These are phyloP conservation scores for Phrynocephalus vlangalii DNA, from an alignment of 2,797 vertebrate species.

Conservation along the genomic window DNA sequence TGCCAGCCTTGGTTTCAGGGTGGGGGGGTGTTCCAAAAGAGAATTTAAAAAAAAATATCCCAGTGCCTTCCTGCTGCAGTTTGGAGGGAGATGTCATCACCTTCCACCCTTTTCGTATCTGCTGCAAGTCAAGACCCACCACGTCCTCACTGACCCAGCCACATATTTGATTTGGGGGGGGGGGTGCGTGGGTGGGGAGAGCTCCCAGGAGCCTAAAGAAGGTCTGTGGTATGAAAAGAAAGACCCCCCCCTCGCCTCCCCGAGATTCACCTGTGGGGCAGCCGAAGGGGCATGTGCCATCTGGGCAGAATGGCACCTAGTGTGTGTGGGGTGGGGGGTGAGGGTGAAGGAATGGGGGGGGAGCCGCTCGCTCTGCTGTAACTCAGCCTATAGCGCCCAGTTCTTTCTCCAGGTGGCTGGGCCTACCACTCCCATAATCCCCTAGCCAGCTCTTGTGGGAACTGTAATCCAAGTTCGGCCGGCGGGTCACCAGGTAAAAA, in stretches of 20 bases:
- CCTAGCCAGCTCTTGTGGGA: background rate
- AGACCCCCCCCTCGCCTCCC: background rate
- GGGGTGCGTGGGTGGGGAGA: too few relatives aligned
- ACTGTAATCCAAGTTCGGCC: background rate
- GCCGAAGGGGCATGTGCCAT: background rate
- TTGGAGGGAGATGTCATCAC: background rate
- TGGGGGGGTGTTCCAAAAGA: background rate
- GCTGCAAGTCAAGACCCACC: too few relatives aligned
- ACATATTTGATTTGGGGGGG: too few relatives aligned
- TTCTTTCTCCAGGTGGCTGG: background rate
- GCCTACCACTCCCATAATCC: background rate
- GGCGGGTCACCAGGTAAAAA: background rate
- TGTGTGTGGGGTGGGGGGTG: too few relatives aligned
- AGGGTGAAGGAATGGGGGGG: too few relatives aligned
- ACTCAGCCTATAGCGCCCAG: background rate
- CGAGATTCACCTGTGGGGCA: too few relatives aligned
- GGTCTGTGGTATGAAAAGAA: too few relatives aligned
- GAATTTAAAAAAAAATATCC: background rate
- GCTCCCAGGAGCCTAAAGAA: too few relatives aligned
- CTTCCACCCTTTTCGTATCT: background rate
- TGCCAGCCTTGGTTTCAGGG: background rate
- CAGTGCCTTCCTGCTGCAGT: constrained; percentile 20
- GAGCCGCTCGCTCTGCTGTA: background rate
- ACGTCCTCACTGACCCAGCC: too few relatives aligned
- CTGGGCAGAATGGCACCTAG: background rate